Evolutionary conservation across 2,113 vertebrate species (phyloP).

Genomic region (Bufo gargarizans): DNA sequence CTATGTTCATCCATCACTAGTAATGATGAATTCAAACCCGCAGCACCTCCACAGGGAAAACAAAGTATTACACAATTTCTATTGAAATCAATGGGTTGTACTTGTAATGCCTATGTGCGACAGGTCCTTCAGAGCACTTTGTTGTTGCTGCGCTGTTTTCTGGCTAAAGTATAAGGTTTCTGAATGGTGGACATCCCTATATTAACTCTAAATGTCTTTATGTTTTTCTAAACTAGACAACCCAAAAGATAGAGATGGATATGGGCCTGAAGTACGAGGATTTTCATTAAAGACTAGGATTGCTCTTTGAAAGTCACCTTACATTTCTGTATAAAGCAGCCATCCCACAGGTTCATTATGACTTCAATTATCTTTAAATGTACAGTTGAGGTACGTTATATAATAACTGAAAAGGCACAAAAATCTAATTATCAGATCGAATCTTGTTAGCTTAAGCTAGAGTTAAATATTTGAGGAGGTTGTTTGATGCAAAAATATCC

Average conservation of each 20-base stretch:
- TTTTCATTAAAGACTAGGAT: background rate
- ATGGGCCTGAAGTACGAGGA: background rate
- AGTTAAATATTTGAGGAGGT: conserved; percentile 21
- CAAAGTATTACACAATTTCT: no score
- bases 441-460: background rate
- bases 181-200: no score
- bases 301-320: background rate
- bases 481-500: conserved; percentile 10
- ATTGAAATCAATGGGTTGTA: no score
- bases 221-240: no score
- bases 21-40: no score
- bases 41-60: no score
- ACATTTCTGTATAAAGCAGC: background rate
- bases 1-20: no score
- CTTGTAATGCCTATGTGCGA: no score
- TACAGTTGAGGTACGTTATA: conserved; percentile 1
- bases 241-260: background rate
- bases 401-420: background rate
- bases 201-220: no score
- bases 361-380: conserved; percentile 6
- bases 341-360: background rate
- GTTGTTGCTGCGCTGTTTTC: no score
- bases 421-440: conserved; percentile 15
- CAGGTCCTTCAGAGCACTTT: no score
- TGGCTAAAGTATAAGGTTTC: no score